Evolutionary conservation across 2,797 vertebrate species (phyloP), one percentile per base, ranked within the genome.

Genomic region (Cephalopachus bancanus): DNA sequence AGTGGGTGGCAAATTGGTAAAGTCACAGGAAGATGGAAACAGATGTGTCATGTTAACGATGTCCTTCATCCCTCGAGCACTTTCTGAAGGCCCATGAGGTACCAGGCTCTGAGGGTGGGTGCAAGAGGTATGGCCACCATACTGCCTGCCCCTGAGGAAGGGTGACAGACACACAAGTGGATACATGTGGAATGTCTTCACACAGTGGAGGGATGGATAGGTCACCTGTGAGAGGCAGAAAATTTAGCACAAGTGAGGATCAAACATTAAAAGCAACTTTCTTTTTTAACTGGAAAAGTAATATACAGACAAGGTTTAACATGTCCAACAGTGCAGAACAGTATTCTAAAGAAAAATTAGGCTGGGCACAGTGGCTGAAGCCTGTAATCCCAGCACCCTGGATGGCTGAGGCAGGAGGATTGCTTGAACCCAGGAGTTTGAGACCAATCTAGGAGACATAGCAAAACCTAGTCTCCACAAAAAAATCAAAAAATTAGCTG

Each of bases 101-200:
- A 79, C 85, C 55, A n/a, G 49, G 28, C 55, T 67, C 19, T 26
- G 30, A 1, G 84, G 10, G 22, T 1, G 49, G 71, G 20, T 4
- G 15, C 74, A n/a, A n/a, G 44, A 7, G 33, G 22, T 57, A 33
- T 3, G 26, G 49, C n/a, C n/a, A 28, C 76, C 53, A 10, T 44
- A 4, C 62, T 51, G 49, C 24, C 33, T 2, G 28, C 11, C 67
- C 22, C 44, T 1, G 0, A 11, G 37, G n/a, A 62, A 14, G 60
- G 16, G 17, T 19, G 19, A 10, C 79, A 53, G 60, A 26, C 72
- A 1, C 8, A 2, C 5, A 44, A n/a, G 26, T 51, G 86, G 53
- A 28, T 10, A 14, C 53, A 9, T 0, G 0, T 20, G 22, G 17
- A 55, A 7, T 9, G 22, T 72, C 33, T 59, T 33, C 33, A 7